Base-by-base conservation (phyloP, 2,113 vertebrate species). In the Otolemur garnettii region DNA sequence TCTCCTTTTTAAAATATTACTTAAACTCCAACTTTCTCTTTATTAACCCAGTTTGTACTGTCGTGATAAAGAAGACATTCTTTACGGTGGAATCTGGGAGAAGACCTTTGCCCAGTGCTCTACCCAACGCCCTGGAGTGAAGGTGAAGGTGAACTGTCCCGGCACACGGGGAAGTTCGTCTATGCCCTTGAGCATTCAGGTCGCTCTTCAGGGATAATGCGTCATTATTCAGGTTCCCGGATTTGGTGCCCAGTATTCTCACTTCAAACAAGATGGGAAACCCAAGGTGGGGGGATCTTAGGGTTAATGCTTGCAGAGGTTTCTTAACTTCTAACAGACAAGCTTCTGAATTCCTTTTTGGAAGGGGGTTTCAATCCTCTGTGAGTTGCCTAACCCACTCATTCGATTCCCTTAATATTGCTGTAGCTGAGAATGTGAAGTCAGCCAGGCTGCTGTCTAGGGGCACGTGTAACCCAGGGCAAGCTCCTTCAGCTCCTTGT, bases 261-360 rank as follows among this genome's bases (percentile, higher is more conserved):
- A 64, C 45, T 82, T 87, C 60, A 33, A 85, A 42, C 15, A 90
- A 30, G 15, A 13, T 5, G 79, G 35, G 62, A 93, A 95, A 90
- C 22, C 53, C 6, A 55, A 19, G 55, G 53, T 28, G 83, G 42
- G 6, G 71, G 66, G 64, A 80, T 45, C 59, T 35, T 71, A 69
- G 9, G 71, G 28, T 33, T 82, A 72, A 90, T 55, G 35, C 81
- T 53, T 62, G 2, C 68, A 72, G 38, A 74, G 3, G 21, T 77
- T 69, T 69, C 42, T 94, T 94, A 77, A 75, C 50, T 57, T 50
- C 35, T 74, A 53, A n/a, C 5, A 50, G 62, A 19, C 24, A 38
- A 28, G 59, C 57, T 57, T 90, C 69, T 92, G 69, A 81, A 84
- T 60, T 92, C 77, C 81, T 85, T 93, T 82, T 88, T 66, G 57